These are phyloP conservation scores for Drosophila santomea DNA, from an alignment of 1,140 invertebrate genomes.

Conservation along the genomic window DNA sequence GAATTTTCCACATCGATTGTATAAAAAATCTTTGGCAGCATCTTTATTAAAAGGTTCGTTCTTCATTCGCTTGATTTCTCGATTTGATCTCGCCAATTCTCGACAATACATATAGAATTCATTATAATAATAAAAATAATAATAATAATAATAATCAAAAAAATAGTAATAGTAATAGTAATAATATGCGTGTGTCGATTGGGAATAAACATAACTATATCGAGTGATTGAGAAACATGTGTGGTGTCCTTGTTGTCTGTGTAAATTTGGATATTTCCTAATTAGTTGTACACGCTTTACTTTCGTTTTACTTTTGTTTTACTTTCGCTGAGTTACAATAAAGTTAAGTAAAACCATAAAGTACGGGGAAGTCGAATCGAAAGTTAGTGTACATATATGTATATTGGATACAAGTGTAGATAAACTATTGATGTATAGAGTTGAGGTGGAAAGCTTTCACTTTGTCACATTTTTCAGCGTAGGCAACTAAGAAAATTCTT, in stretches of 20 bases:
- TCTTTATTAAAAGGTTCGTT: conserved; percentile 48
- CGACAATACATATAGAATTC: neutral
- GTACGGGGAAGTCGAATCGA: conserved; percentile 18
- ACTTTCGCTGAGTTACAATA: conserved; percentile 8
- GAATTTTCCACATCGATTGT: conserved; percentile 48
- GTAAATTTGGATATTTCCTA: conserved; percentile 35
- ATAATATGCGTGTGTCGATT: conserved; percentile 16
- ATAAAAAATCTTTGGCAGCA: conserved; percentile 79
- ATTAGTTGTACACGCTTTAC: conserved; percentile 24
- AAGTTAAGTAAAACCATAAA: conserved; percentile 18
- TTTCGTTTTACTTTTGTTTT: neutral
- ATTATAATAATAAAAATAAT: neutral
- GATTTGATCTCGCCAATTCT: conserved; percentile 35
- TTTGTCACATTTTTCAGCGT: conserved; percentile 57
- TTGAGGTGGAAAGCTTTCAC: conserved; percentile 66
- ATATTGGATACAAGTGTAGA: conserved; percentile 23
- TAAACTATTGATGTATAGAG: conserved; percentile 30
- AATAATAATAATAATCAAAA: conserved; percentile 1
- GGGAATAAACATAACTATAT: conserved; percentile 32
- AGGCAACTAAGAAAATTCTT: conserved; percentile 35
- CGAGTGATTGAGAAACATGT: conserved; percentile 54
- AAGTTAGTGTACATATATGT: conserved; percentile 28
- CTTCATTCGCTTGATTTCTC: conserved; percentile 13
- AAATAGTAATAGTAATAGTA: conserved; percentile 5
- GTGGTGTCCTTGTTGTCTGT: conserved; percentile 30